Conservation (phyloP, 2,113 vertebrate genomes). For the Myotis brandtii region DNA sequence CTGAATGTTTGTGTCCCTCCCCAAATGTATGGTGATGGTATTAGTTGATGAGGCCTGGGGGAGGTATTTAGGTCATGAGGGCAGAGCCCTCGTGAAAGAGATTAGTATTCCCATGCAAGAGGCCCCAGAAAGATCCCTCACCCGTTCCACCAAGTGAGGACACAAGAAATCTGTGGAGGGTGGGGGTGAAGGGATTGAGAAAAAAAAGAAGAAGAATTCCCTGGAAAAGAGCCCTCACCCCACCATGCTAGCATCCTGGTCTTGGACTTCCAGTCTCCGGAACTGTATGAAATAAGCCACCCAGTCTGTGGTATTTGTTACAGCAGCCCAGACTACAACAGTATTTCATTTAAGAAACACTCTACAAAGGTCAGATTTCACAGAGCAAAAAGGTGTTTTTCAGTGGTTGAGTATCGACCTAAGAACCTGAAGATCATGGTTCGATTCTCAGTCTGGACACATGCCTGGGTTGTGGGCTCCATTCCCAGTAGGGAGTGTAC, state of each 20-base stretch:
- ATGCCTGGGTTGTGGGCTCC: too few species aligned
- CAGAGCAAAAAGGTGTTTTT: background rate
- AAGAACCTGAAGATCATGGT: too few species aligned
- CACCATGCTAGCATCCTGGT: background rate
- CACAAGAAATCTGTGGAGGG: background rate
- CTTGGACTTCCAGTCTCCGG: background rate
- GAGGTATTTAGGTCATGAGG: background rate
- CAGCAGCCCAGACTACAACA: background rate
- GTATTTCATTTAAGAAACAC: background rate
- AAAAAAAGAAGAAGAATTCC: background rate
- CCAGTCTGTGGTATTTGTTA: background rate
- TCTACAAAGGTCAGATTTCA: background rate
- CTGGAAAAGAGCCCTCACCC: background rate
- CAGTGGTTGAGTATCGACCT: too few species aligned
- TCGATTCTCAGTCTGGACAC: too few species aligned
- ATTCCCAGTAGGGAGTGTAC: too few species aligned
- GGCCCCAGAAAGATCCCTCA: background rate
- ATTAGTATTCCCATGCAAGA: background rate
- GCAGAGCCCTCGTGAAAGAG: background rate
- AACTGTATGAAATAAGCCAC: background rate
- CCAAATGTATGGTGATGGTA: background rate
- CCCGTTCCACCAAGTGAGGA: background rate
- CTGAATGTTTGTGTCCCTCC: background rate
- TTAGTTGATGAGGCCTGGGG: background rate
- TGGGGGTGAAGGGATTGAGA: too few species aligned